These are phyloP conservation scores for Perca schrenkii DNA, from an alignment of 2,113 vertebrate species.

Conservation along the genomic window DNA sequence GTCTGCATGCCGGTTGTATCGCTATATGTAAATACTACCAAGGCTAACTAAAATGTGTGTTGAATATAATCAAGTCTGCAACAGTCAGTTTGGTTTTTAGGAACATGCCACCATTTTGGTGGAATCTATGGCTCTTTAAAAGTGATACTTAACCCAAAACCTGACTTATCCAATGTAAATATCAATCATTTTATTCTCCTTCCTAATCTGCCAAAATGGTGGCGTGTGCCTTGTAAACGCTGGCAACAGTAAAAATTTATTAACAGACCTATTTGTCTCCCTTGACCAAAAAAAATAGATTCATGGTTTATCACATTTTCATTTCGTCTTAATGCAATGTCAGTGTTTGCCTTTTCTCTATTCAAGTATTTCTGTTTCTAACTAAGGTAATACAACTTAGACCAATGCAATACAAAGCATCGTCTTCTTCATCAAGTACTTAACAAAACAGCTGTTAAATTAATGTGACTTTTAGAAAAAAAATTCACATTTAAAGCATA, in stretches of 20 bases:
- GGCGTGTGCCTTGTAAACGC: slow-evolving; percentile 11
- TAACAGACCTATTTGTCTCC: neutral
- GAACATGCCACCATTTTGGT: slow-evolving; percentile 12
- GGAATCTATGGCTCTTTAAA: neutral
- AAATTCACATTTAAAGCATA: neutral
- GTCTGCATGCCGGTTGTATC: neutral
- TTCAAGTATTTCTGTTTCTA: neutral
- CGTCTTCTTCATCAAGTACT: too few relatives aligned
- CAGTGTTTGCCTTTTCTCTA: slow-evolving; percentile 53
- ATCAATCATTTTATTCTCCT: neutral
- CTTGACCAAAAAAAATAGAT: neutral
- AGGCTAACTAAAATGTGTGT: neutral
- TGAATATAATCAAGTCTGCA: neutral
- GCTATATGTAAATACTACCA: neutral
- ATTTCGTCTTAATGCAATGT: slow-evolving; percentile 56
- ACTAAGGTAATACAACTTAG: neutral
- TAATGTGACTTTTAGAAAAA: neutral
- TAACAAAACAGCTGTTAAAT: neutral
- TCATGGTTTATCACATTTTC: slow-evolving; percentile 27
- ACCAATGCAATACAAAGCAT: neutral
- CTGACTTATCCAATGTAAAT: neutral
- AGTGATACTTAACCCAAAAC: slow-evolving; percentile 1
- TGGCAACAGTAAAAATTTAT: neutral
- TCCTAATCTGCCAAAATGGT: neutral
- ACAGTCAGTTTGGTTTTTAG: neutral